Evolutionary conservation across 2,888 invertebrate species (phyloP).

Genomic region (Crepidodera aurea): DNA sequence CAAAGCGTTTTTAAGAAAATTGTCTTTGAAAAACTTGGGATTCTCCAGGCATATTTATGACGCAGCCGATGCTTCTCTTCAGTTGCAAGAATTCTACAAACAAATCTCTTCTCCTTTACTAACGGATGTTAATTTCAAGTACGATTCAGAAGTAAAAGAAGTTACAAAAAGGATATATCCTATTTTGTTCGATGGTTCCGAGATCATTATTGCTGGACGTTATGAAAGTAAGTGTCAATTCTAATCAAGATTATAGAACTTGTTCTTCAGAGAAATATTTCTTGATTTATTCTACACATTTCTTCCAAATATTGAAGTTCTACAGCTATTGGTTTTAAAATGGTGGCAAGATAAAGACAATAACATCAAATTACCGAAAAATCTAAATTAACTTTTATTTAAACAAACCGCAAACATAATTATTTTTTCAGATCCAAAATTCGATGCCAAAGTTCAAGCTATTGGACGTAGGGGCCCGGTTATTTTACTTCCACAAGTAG

Average conservation of each 20-base stretch:
- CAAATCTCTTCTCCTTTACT: slow-evolving; percentile 73
- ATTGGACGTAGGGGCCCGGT: slow-evolving; percentile 45
- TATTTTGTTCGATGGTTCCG: slow-evolving; percentile 70
- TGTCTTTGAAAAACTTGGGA: slow-evolving; percentile 70
- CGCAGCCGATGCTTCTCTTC: slow-evolving; percentile 70
- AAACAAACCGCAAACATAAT: too few relatives aligned
- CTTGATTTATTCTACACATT: too few relatives aligned
- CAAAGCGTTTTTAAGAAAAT: slow-evolving; percentile 68
- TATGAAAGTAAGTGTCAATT: slow-evolving; percentile 23
- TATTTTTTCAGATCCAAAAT: slow-evolving; percentile 13
- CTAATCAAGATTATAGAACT: too few relatives aligned
- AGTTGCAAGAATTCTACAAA: slow-evolving; percentile 70
- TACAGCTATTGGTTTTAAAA: too few relatives aligned
- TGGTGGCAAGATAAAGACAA: too few relatives aligned
- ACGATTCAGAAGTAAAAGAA: slow-evolving; percentile 64
- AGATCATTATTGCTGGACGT: slow-evolving; percentile 69
- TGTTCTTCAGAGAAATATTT: too few relatives aligned
- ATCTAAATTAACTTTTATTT: too few relatives aligned
- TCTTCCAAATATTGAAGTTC: too few relatives aligned
- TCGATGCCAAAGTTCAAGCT: slow-evolving; percentile 3
- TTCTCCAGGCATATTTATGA: slow-evolving; percentile 75
- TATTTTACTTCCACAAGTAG: slow-evolving; percentile 44
- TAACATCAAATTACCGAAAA: too few relatives aligned
- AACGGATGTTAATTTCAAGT: slow-evolving; percentile 69
- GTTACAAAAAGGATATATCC: slow-evolving; percentile 67